Evolutionary conservation across 1,140 invertebrate genomes (phyloP).

Genomic region (Nasonia vitripennis): DNA sequence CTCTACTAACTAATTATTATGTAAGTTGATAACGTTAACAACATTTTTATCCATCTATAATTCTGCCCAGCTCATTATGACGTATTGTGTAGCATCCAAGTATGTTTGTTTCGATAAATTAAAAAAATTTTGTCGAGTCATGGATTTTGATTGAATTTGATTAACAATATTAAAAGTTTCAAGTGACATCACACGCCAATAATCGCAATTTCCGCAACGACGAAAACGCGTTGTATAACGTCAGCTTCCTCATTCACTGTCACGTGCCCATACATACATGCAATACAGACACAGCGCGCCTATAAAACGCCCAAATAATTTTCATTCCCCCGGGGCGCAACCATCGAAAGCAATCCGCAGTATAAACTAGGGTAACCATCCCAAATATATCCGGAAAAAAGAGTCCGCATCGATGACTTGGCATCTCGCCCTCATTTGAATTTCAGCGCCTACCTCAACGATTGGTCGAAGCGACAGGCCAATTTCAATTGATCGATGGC

Average conservation of each 20-base stretch:
- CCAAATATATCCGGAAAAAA: not conserved
- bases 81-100: no score
- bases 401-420: not conserved
- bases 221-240: not conserved
- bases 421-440: not conserved
- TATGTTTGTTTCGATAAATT: no score
- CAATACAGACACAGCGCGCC: not conserved
- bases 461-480: not conserved
- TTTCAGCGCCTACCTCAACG: not conserved
- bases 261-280: not conserved
- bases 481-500: constrained; percentile 48
- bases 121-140: no score
- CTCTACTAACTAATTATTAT: no score
- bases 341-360: no score
- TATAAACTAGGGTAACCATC: not conserved
- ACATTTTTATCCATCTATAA: no score
- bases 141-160: no score
- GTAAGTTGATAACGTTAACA: no score
- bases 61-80: no score
- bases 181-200: not conserved
- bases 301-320: not conserved
- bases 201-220: not conserved
- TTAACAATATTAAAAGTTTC: no score
- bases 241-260: not conserved
- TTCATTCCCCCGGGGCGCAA: not conserved